phyloP scores from a whole-genome alignment of 2,888 invertebrate genomes.

The Chrysomela aeneicollis region DNA sequence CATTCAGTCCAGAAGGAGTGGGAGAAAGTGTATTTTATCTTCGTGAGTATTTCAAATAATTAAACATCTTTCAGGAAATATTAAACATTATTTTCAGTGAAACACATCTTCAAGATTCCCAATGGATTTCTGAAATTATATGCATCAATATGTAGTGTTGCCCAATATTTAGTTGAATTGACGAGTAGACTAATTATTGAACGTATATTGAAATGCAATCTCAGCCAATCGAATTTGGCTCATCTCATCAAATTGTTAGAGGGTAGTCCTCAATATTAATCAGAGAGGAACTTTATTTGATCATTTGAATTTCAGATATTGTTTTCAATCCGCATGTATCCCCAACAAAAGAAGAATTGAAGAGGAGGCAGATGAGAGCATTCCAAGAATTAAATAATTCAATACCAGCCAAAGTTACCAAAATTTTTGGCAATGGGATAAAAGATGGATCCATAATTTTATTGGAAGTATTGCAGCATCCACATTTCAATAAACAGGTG shows the following conservation, averaged over 20 bases:
- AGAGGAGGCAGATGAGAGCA: slow-evolving; percentile 59
- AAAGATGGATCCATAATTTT: slow-evolving; percentile 62
- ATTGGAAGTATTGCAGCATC: slow-evolving; percentile 64
- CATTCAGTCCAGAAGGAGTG: slow-evolving; percentile 56
- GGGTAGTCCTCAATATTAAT: slow-evolving; percentile 58
- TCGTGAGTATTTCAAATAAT: slow-evolving; percentile 51
- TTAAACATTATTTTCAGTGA: slow-evolving; percentile 60
- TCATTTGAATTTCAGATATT: slow-evolving; percentile 50
- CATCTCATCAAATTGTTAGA: slow-evolving; percentile 68
- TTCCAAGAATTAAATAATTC: slow-evolving; percentile 57
- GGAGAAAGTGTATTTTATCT: slow-evolving; percentile 61
- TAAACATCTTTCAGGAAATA: not conserved
- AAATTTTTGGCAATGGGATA: slow-evolving; percentile 57
- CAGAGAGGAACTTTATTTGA: not conserved
- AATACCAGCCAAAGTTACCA: slow-evolving; percentile 55
- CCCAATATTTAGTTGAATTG: slow-evolving; percentile 62
- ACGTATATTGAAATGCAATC: slow-evolving; percentile 57
- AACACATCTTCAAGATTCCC: slow-evolving; percentile 65
- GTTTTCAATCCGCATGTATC: slow-evolving; percentile 56
- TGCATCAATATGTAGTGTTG: slow-evolving; percentile 63
- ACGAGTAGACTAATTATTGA: slow-evolving; percentile 59
- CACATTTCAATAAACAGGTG: slow-evolving; percentile 69
- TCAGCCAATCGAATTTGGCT: slow-evolving; percentile 66
- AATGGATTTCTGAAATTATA: slow-evolving; percentile 61
- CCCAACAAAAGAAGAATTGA: slow-evolving; percentile 54